Base-by-base conservation (phyloP, 2,888 invertebrate species). In the Temnothorax rugatulus region DNA sequence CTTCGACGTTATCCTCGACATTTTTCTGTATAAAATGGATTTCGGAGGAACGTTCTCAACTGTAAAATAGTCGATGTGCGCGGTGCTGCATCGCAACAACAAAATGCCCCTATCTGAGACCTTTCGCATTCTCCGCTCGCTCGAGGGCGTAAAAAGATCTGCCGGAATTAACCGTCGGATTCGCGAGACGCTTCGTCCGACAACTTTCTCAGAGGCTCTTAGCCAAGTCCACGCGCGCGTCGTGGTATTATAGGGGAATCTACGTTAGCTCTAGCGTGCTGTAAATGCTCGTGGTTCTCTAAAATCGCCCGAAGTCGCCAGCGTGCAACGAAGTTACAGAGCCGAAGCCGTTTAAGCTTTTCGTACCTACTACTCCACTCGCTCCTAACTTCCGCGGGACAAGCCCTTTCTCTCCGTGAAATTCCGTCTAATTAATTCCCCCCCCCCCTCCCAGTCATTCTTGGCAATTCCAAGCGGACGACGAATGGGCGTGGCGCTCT, bases 381-480 rank as follows among this genome's bases (percentile, higher is more conserved):
- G 85, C 69, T 82, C n/a, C 88, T 77, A 85, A 88, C 85, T 84
- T 76, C 82, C 66, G 47, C 50, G 71, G 75, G 69, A 79, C 84
- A 82, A 82, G 84, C 63, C 79, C 52, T 68, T 76, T 86, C 85
- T 87, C 86, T 88, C 86, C 87, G 82, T 77, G 86, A 90, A 89
- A 91, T 92, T 92, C 89, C 90, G 85, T 91, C 91, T 92, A 93
- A 93, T 93, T 93, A 93, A 93, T 93, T 93, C 91, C 86, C 90
- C 84, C 25, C 29, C 4, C 29, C 4, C 29, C 4, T 4, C 4
- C 29, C 89, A 89, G 88, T 90, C 91, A 90, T 90, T 88, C 88
- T 74, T 81, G 86, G 89, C 91, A 84, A 93, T 93, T 91, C 91
- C 89, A 84, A 86, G 82, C 88, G 88, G 77, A 92, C 92, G 92